phyloP scores from a whole-genome alignment of 1,140 invertebrate genomes.

The Atta cephalotes region DNA sequence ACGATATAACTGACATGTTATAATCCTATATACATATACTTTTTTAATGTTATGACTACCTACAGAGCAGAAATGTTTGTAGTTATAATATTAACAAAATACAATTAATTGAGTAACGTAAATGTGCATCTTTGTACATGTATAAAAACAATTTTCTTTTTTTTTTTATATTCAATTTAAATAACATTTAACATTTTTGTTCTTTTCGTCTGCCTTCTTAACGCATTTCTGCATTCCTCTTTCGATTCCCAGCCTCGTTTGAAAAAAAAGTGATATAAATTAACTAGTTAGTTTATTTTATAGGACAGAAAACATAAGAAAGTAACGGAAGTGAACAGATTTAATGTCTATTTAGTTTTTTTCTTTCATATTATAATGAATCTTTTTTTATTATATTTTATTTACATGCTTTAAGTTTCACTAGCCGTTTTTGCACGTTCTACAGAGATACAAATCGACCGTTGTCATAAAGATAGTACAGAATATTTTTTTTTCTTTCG shows the following conservation, averaged over 20 bases:
- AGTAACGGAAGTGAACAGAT: background rate
- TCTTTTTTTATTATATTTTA: slow-evolving; percentile 26
- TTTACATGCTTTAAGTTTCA: slow-evolving; percentile 20
- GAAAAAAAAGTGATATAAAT: background rate
- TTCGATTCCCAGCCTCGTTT: background rate
- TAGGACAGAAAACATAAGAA: background rate
- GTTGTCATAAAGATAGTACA: slow-evolving; percentile 8
- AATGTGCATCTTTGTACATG: slow-evolving; percentile 38
- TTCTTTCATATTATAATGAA: slow-evolving; percentile 2
- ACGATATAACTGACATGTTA: background rate
- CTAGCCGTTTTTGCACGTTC: background rate
- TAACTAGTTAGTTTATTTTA: slow-evolving; percentile 9
- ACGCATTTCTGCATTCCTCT: slow-evolving; percentile 36
- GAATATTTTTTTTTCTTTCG: slow-evolving; percentile 18
- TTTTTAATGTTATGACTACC: slow-evolving; percentile 54
- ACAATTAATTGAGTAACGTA: slow-evolving; percentile 34
- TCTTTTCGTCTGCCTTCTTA: background rate
- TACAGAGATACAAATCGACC: background rate
- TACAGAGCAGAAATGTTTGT: slow-evolving; percentile 54
- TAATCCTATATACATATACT: slow-evolving; percentile 9
- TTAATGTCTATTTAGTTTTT: slow-evolving; percentile 23
- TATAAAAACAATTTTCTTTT: slow-evolving; percentile 14
- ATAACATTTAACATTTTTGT: slow-evolving; percentile 18
- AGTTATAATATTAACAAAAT: slow-evolving; percentile 55
- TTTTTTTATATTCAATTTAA: slow-evolving; percentile 1